These are phyloP conservation scores for Gnatocerus cornutus DNA, from an alignment of 2,888 invertebrate genomes.

Conservation along the genomic window DNA sequence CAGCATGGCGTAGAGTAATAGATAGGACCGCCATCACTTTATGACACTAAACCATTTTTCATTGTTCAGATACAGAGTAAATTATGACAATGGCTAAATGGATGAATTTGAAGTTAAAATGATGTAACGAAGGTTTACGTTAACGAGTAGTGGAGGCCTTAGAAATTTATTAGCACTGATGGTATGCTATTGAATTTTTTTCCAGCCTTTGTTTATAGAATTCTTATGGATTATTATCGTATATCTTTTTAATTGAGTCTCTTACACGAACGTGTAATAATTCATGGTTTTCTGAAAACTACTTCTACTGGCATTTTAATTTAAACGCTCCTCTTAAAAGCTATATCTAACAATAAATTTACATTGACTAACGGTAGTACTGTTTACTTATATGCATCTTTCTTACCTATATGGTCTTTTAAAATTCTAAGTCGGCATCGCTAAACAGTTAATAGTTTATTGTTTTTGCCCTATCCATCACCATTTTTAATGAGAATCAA, in stretches of 20 bases:
- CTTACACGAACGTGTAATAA: slow-evolving; percentile 40
- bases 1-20: slow-evolving; percentile 28
- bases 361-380: slow-evolving; percentile 57
- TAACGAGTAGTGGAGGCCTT: slow-evolving; percentile 28
- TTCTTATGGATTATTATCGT: slow-evolving; percentile 50
- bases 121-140: slow-evolving; percentile 7
- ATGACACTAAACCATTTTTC: slow-evolving; percentile 24
- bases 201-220: slow-evolving; percentile 37
- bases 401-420: slow-evolving; percentile 61
- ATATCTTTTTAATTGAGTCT: slow-evolving; percentile 53
- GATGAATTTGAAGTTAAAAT: slow-evolving; percentile 9
- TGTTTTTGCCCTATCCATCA: slow-evolving; percentile 2
- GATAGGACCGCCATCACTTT: slow-evolving; percentile 28
- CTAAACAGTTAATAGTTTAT: slow-evolving; percentile 26
- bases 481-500: not conserved
- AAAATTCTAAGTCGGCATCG: slow-evolving; percentile 52
- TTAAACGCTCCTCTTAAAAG: slow-evolving; percentile 57
- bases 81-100: slow-evolving; percentile 11
- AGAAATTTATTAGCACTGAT: slow-evolving; percentile 41
- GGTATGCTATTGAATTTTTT: slow-evolving; percentile 45
- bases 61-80: slow-evolving; percentile 14
- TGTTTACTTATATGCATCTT: slow-evolving; percentile 62
- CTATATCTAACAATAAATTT: slow-evolving; percentile 62
- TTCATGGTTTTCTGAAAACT: slow-evolving; percentile 49
- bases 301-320: slow-evolving; percentile 55